Evolutionary conservation across 1,140 invertebrate genomes (phyloP), one percentile per base, ranked within the genome.

Genomic region (Oncopodura yosiiana): DNA sequence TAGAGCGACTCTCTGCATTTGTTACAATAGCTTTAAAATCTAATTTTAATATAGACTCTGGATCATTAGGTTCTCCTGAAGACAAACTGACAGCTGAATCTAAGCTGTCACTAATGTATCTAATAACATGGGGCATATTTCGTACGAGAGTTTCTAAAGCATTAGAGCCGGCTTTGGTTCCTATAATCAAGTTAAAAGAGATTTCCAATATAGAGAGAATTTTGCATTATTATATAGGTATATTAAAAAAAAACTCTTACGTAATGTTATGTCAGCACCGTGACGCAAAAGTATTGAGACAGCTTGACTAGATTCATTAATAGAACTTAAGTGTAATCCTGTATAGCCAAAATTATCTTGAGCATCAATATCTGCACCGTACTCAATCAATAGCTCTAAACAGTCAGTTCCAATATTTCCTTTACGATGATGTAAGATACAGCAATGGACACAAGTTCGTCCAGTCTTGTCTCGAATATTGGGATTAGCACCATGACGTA

Each of bases 311-410:
- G 81, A 84, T 69, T 88, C 85, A 66, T 87, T 87, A 4, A 88
- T 70, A 0, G 87, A 87, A 2, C 87, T 87, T 37, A 93, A 77
- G 67, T 93, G 90, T 14, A 94, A 71, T 0, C 89, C 85, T 0
- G 87, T 88, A 67, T 90, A 91, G 0, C 88, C 89, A 63, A 87
- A 89, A 53, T 84, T 82, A 64, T 94, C 88, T 62, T 84, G 74
- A 58, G 78, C 76, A 68, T 91, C 89, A 2, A 87, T 79, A 65
- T 83, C 75, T 0, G 84, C 83, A 1, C 84, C 83, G 1, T 76
- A 74, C 37, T 77, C 73, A 1, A 84, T 24, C 14, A 55, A 24
- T 1, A 52, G 36, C 2, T 53, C 32, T 12, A 42, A 16, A 27
- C 46, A 49, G 3, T 49, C 18, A 2, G 32, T 14, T n/a, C n/a